A percentile compares a stretch with the other conserved stretches of the same genome.
These are phyloP conservation scores for Manis javanica DNA, from an alignment of 2,797 vertebrate species.

Conservation along the genomic window DNA sequence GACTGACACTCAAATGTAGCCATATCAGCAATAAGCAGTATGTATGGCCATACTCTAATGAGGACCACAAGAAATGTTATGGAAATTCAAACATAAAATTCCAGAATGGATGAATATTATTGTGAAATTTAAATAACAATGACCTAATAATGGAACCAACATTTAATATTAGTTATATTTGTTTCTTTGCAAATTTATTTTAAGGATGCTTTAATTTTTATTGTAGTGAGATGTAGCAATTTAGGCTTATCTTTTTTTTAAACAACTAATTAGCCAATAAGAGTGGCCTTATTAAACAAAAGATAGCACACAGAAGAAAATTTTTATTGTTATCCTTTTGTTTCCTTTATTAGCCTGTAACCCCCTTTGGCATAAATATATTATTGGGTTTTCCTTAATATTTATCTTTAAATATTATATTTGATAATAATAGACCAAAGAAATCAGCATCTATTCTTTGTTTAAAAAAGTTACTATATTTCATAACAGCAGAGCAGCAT, in stretches of 20 bases:
- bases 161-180: constrained; percentile 63
- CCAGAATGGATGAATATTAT: constrained; percentile 72
- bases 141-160: constrained; percentile 41
- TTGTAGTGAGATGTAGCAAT: not conserved
- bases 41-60: constrained; percentile 68
- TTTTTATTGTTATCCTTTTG: constrained; percentile 29
- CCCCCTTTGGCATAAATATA: constrained; percentile 57
- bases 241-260: not conserved
- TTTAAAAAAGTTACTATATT: constrained; percentile 63
- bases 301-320: not conserved
- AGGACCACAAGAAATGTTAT: constrained; percentile 69
- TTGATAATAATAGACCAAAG: constrained; percentile 44
- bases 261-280: constrained; percentile 61
- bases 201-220: constrained; percentile 46
- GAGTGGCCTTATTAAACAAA: constrained; percentile 50
- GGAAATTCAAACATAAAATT: constrained; percentile 81
- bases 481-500: not conserved
- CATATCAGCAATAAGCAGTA: constrained; percentile 60
- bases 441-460: constrained; percentile 59
- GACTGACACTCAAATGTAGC: constrained; percentile 62
- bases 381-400: constrained; percentile 43
- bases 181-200: constrained; percentile 71
- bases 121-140: constrained; percentile 77
- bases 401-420: constrained; percentile 62
- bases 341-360: constrained; percentile 62